A percentile compares a stretch with the other conserved stretches of the same genome.
These are phyloP conservation scores for Tinea pellionella DNA, from an alignment of 2,888 invertebrate species.

Conservation along the genomic window DNA sequence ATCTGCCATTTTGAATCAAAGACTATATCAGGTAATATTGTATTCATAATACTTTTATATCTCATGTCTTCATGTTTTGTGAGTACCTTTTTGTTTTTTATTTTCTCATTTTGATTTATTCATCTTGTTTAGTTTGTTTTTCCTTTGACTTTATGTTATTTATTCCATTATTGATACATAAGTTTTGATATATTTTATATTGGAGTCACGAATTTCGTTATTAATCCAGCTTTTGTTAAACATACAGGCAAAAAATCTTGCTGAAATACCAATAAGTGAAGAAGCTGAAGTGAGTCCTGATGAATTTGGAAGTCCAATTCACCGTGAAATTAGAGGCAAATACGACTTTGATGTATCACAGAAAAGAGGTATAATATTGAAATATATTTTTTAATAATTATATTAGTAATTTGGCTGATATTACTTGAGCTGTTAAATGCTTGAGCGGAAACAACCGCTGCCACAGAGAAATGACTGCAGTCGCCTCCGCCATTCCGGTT, in stretches of 20 bases:
- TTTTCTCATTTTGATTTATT: not conserved
- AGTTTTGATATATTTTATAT: too few species aligned
- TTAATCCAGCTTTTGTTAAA: not conserved
- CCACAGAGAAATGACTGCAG: too few species aligned
- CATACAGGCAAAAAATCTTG: constrained; percentile 63
- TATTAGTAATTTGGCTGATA: too few species aligned
- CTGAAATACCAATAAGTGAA: constrained; percentile 74
- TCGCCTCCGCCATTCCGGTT: too few species aligned
- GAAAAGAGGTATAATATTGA: constrained; percentile 60
- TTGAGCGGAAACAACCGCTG: too few species aligned
- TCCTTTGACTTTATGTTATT: constrained; percentile 9
- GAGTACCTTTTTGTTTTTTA: constrained; percentile 49
- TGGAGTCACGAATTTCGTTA: too few species aligned
- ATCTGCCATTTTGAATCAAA: constrained; percentile 71
- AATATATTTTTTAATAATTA: not conserved
- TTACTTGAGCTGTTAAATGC: too few species aligned
- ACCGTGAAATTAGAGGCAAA: constrained; percentile 48
- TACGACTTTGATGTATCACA: constrained; percentile 69
- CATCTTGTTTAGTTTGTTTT: constrained; percentile 26
- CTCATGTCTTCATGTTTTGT: constrained; percentile 49
- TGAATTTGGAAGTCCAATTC: constrained; percentile 67
- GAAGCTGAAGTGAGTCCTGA: constrained; percentile 73
- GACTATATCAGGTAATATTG: constrained; percentile 67
- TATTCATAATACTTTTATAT: constrained; percentile 20
- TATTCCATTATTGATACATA: constrained; percentile 9